Evolutionary conservation across 1,140 invertebrate species (phyloP).

Genomic region (Holcopasites calliopsidis): DNA sequence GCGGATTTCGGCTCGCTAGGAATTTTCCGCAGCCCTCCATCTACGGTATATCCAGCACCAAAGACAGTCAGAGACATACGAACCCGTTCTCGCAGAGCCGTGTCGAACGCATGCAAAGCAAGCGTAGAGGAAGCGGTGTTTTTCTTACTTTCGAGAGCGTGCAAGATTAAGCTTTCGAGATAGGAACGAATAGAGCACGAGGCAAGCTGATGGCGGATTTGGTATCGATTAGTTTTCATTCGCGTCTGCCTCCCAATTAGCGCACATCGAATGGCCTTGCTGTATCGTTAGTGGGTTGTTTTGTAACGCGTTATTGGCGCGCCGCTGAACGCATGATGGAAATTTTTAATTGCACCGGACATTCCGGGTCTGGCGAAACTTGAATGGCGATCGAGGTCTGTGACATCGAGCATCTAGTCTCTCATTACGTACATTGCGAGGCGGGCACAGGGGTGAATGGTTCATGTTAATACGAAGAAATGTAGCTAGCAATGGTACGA

Average conservation of each 20-base stretch:
- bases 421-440: no score
- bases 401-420: no score
- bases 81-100: background rate
- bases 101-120: background rate
- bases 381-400: background rate
- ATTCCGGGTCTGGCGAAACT: background rate
- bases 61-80: conserved; percentile 61
- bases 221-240: conserved; percentile 50
- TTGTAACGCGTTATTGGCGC: conserved; percentile 25
- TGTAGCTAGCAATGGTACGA: background rate
- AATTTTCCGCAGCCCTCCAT: conserved; percentile 70
- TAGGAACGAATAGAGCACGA: no score
- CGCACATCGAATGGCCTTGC: conserved; percentile 13
- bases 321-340: background rate
- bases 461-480: background rate
- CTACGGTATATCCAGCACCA: conserved; percentile 69
- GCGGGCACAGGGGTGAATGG: background rate
- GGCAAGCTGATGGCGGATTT: background rate
- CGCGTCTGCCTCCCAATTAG: conserved; percentile 41
- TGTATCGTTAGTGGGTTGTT: conserved; percentile 28
- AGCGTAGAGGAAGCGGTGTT: background rate
- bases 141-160: background rate
- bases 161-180: background rate
- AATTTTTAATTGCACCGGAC: conserved; percentile 30
- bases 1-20: conserved; percentile 68